Percentiles rank a stretch among this genome's conserved stretches.
Evolutionary conservation across 2,888 invertebrate species (phyloP).

Genomic region (Drepanosiphum platanoidis): DNA sequence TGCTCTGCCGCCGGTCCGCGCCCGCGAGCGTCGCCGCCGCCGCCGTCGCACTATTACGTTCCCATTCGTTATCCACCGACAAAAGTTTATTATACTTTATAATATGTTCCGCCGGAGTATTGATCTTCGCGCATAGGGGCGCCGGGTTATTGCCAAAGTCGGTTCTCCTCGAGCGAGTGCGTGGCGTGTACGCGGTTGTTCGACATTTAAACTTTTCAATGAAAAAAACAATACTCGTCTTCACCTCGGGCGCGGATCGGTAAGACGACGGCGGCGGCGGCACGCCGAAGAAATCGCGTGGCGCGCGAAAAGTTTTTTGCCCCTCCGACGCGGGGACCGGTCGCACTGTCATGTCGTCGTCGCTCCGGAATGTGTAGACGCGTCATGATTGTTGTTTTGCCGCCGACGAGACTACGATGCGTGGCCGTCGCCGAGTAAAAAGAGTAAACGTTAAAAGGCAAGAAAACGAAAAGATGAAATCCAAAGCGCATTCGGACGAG

Average conservation of each 20-base stretch:
- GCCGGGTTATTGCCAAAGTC: constrained; percentile 52
- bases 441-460: too few relatives aligned
- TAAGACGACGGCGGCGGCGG: too few relatives aligned
- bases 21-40: not conserved
- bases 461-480: too few relatives aligned
- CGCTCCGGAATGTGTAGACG: too few relatives aligned
- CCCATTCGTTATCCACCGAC: constrained; percentile 51
- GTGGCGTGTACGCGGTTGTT: not conserved
- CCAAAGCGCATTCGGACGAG: too few relatives aligned
- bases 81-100: constrained; percentile 58
- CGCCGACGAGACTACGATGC: too few relatives aligned
- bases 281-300: too few relatives aligned
- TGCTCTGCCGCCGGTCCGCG: not conserved
- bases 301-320: too few relatives aligned
- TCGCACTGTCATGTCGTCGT: too few relatives aligned
- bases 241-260: not conserved
- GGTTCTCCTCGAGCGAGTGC: not conserved
- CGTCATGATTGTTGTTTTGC: too few relatives aligned
- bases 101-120: constrained; percentile 32
- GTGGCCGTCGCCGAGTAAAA: too few relatives aligned
- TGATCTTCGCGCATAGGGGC: constrained; percentile 29
- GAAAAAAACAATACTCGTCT: constrained; percentile 37
- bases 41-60: not conserved
- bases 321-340: too few relatives aligned
- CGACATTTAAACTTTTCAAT: constrained; percentile 49